phyloP scores from a whole-genome alignment of 2,797 vertebrate genomes.

The Pipistrellus pipistrellus region DNA sequence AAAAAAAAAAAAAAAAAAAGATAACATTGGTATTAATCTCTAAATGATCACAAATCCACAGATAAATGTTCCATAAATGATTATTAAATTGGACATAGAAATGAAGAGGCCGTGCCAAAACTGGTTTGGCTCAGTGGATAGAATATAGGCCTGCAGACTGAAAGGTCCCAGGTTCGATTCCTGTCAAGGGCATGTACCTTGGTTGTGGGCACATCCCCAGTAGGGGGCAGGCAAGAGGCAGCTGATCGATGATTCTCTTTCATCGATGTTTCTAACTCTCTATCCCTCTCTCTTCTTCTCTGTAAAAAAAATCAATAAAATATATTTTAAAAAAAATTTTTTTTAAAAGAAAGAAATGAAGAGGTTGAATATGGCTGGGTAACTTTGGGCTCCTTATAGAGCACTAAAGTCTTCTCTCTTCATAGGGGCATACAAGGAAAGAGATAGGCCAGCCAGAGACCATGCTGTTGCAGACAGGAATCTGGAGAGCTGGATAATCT shows the following conservation, averaged over 20 bases:
- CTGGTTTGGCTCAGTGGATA: no score
- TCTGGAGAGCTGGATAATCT: background rate
- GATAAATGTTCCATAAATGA: background rate
- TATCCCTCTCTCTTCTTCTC: no score
- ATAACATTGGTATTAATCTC: constrained; percentile 34
- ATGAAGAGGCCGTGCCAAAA: background rate
- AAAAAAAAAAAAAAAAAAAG: constrained; percentile 53
- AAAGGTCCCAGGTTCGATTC: no score
- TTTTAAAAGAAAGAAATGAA: background rate
- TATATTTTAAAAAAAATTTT: no score
- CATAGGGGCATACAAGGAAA: background rate
- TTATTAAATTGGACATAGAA: constrained; percentile 1
- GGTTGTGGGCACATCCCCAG: no score
- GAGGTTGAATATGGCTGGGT: background rate
- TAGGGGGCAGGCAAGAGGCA: no score
- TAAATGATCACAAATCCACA: constrained; percentile 9
- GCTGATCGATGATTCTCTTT: no score
- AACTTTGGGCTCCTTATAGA: background rate
- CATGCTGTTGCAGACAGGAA: background rate
- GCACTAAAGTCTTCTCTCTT: background rate
- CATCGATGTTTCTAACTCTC: no score
- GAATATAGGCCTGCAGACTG: no score
- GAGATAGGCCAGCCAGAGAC: background rate
- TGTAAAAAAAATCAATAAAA: no score
- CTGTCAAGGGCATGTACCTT: no score